Percentiles rank a stretch among this genome's conserved stretches.
Conservation (phyloP, 53 echinoderm and acorn worm genomes). For the Crossaster papposus region DNA sequence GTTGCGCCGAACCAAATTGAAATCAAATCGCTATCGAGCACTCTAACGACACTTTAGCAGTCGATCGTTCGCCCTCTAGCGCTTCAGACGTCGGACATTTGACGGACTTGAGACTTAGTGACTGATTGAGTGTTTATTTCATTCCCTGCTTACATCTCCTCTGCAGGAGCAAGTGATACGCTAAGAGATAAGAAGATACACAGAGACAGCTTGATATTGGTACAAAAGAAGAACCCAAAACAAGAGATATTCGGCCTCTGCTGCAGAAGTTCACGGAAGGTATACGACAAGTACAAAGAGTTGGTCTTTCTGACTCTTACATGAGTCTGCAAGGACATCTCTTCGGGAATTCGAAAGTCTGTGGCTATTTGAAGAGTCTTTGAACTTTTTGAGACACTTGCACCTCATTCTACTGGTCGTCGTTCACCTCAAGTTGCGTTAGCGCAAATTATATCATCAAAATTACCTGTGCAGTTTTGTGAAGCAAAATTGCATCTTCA, state of each 20-base stretch:
- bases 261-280: not conserved
- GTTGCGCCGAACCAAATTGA: too few species aligned
- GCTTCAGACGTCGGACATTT: too few species aligned
- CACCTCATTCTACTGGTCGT: not conserved
- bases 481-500: not conserved
- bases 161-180: slow-evolving; percentile 24
- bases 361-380: not conserved
- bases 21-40: too few species aligned
- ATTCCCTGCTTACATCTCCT: slow-evolving; percentile 16
- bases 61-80: too few species aligned
- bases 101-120: too few species aligned
- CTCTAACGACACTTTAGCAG: too few species aligned
- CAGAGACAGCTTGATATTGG: not conserved
- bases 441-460: too few species aligned
- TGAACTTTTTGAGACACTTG: not conserved
- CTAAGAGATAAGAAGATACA: not conserved
- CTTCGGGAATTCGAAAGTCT: not conserved
- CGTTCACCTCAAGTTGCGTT: not conserved
- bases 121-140: slow-evolving; percentile 13
- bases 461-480: not conserved
- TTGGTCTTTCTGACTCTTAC: not conserved
- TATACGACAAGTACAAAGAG: not conserved
- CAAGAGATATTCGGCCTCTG: not conserved
- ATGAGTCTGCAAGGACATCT: not conserved
- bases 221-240: not conserved